Evolutionary conservation across 1,140 invertebrate species (phyloP), one percentile per base, ranked within the genome.

Genomic region (Eriocheir sinensis): DNA sequence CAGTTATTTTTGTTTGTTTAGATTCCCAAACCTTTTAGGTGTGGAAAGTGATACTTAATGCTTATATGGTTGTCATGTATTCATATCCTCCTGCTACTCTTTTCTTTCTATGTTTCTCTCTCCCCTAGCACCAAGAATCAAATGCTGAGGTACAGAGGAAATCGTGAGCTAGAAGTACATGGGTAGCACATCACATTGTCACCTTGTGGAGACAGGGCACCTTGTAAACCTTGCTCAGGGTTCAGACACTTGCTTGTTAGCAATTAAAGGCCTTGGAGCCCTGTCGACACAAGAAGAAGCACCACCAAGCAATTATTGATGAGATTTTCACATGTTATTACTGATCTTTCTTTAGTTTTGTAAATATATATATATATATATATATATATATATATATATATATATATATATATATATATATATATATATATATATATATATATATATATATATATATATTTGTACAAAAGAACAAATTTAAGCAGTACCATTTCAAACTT

Each of bases 61-160:
- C n/a, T n/a, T n/a, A n/a, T n/a, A n/a, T n/a, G n/a, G n/a, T n/a
- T n/a, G n/a, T n/a, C n/a, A n/a, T n/a, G n/a, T n/a, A n/a, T n/a
- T n/a, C n/a, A n/a, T n/a, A n/a, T n/a, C n/a, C n/a, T n/a, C n/a
- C n/a, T 72, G 60, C 27, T 72, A 72, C 60, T 85, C 30, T 88
- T 79, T 32, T 32, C 80, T 92, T 85, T 95, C 94, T 95, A 41
- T 89, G 81, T 53, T 93, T 80, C 40, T 81, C 91, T 81, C 92
- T 34, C 88, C 44, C 86, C 93, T 92, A 95, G 95, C 95, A 95
- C 95, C 81, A 89, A 95, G 95, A 95, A 94, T 91, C 90, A 93
- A 95, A 95, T 94, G 95, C 95, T 80, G 95, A 95, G 95, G 95
- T 95, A 95, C 93, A 80, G 93, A 95, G 90, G 91, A 92, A 44